Evolutionary conservation across 2,888 invertebrate species (phyloP).

Genomic region (Slavum lentiscoides): DNA sequence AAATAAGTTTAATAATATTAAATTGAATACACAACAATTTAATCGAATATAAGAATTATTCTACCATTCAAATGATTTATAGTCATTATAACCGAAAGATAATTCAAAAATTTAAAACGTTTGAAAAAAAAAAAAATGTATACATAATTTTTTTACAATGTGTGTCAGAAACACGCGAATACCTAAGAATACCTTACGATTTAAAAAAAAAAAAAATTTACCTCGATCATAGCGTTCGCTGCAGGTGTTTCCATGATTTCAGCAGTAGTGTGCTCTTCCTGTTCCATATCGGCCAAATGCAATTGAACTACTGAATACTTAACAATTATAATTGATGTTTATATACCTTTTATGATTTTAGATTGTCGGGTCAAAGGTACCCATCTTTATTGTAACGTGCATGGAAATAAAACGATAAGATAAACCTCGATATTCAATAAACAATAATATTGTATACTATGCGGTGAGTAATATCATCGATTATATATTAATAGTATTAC

Average conservation of each 20-base stretch:
- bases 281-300: too few relatives aligned
- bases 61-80: too few relatives aligned
- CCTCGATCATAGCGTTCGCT: conserved; percentile 18
- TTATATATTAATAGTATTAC: too few relatives aligned
- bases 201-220: background rate
- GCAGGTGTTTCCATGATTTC: too few relatives aligned
- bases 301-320: background rate
- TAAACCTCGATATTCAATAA: too few relatives aligned
- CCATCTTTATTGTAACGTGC: background rate
- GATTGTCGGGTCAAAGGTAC: conserved; percentile 3
- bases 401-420: conserved; percentile 17
- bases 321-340: background rate
- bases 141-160: background rate
- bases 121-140: background rate
- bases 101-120: background rate
- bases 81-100: background rate
- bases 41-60: background rate
- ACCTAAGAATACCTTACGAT: background rate
- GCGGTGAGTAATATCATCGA: too few relatives aligned
- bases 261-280: too few relatives aligned
- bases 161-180: too few relatives aligned
- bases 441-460: too few relatives aligned
- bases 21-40: background rate
- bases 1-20: background rate
- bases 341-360: background rate